Conservation (phyloP, 2,797 vertebrate species). For the Lithobates pipiens region DNA sequence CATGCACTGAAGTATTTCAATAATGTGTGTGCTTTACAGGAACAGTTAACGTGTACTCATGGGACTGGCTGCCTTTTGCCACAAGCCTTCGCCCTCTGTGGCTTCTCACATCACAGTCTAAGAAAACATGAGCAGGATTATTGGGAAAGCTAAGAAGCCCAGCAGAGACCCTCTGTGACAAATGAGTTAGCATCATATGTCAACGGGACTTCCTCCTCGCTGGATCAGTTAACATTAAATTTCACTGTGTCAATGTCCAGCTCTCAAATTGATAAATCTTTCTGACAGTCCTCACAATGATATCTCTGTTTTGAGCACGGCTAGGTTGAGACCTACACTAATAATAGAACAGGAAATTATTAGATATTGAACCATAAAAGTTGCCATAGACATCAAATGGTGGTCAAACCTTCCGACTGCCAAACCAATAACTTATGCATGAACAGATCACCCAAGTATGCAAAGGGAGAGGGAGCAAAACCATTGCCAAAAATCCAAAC, state of each 20-base stretch:
- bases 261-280: constrained; percentile 97
- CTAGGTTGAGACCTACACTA: neutral
- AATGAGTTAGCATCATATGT: constrained; percentile 98
- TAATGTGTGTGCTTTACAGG: constrained; percentile 31
- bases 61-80: constrained; percentile 74
- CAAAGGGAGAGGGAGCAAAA: neutral
- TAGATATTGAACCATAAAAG: neutral
- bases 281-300: constrained; percentile 86
- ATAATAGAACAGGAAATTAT: neutral
- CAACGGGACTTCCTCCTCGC: constrained; percentile 93
- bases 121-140: constrained; percentile 78
- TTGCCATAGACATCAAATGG: neutral
- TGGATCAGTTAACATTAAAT: constrained; percentile 97
- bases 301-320: neutral
- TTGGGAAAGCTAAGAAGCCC: constrained; percentile 81
- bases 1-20: constrained; percentile 39
- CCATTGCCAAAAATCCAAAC: no score
- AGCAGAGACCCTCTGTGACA: constrained; percentile 83
- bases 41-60: constrained; percentile 68
- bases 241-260: constrained; percentile 97
- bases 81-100: constrained; percentile 76
- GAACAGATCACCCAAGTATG: no score
- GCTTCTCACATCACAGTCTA: constrained; percentile 78
- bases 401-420: neutral
- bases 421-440: neutral